Percentiles rank a stretch among this genome's conserved stretches.
phyloP scores from a whole-genome alignment of 2,797 vertebrate species.

The Darevskia nairensis region DNA sequence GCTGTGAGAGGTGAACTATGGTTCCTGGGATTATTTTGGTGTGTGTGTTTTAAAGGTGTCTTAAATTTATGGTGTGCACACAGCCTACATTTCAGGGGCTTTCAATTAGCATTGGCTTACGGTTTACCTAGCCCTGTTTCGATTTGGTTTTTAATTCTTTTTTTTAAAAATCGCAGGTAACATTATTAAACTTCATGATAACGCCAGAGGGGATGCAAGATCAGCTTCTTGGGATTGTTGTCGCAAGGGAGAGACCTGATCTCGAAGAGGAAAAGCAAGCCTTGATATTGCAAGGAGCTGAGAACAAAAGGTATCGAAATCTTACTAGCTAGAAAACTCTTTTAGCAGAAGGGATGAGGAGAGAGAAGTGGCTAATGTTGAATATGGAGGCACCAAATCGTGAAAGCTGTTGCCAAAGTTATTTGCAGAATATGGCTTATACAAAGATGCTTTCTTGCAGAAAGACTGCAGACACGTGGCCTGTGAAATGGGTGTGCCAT shows the following conservation, averaged over 20 bases:
- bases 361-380: background rate
- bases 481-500: background rate
- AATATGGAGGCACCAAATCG: background rate
- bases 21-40: no score
- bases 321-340: slow-evolving; percentile 10
- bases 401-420: background rate
- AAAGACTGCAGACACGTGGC: no score
- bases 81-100: background rate
- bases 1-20: no score
- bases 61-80: background rate
- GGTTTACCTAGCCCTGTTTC: background rate
- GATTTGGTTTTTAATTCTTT: background rate
- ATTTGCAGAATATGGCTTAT: background rate
- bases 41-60: no score
- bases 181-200: slow-evolving; percentile 93
- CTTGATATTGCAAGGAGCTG: slow-evolving; percentile 89
- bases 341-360: background rate
- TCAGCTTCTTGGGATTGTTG: slow-evolving; percentile 92
- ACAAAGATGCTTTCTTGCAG: background rate
- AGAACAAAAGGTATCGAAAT: slow-evolving; percentile 88
- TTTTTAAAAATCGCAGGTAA: slow-evolving; percentile 80
- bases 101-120: background rate
- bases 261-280: slow-evolving; percentile 92
- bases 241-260: slow-evolving; percentile 89
- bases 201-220: slow-evolving; percentile 92